These are phyloP conservation scores for Ctenoplectra terminalis DNA, from an alignment of 1,140 invertebrate genomes.

Conservation along the genomic window DNA sequence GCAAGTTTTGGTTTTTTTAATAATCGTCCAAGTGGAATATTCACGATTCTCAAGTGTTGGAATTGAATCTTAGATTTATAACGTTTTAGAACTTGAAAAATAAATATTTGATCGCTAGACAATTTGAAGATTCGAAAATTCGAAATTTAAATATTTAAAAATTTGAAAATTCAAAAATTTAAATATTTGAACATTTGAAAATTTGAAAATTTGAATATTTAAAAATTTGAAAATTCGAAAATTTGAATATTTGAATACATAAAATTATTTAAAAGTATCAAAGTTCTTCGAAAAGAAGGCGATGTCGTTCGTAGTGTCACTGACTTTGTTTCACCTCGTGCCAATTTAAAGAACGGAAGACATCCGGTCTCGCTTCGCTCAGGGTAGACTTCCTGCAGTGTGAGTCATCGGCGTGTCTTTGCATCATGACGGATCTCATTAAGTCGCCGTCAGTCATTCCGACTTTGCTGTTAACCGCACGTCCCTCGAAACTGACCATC, in stretches of 20 bases:
- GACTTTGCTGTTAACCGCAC: conserved; percentile 20
- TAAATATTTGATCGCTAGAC: too few relatives aligned
- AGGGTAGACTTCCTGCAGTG: conserved; percentile 43
- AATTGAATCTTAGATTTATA: too few relatives aligned
- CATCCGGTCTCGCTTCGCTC: conserved; percentile 36
- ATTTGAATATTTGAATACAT: background rate
- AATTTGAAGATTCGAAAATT: too few relatives aligned
- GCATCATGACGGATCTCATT: conserved; percentile 49
- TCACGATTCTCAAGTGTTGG: too few relatives aligned
- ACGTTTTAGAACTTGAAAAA: too few relatives aligned
- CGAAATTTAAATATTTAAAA: too few relatives aligned
- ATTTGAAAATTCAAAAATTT: too few relatives aligned
- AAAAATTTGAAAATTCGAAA: too few relatives aligned
- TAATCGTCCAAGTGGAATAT: too few relatives aligned
- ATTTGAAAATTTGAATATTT: too few relatives aligned
- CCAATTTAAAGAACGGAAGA: conserved; percentile 50
- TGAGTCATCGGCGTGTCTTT: conserved; percentile 46
- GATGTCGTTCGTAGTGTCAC: conserved; percentile 7
- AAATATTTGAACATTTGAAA: too few relatives aligned
- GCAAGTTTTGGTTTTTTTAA: too few relatives aligned
- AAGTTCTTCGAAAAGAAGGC: background rate
- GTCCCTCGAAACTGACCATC: conserved; percentile 29
- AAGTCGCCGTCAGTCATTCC: conserved; percentile 36
- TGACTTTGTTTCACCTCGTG: conserved; percentile 67
- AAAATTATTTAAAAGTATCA: background rate